Base-by-base conservation (phyloP, 2,797 vertebrate species). In the Toxotes lorentzi region DNA sequence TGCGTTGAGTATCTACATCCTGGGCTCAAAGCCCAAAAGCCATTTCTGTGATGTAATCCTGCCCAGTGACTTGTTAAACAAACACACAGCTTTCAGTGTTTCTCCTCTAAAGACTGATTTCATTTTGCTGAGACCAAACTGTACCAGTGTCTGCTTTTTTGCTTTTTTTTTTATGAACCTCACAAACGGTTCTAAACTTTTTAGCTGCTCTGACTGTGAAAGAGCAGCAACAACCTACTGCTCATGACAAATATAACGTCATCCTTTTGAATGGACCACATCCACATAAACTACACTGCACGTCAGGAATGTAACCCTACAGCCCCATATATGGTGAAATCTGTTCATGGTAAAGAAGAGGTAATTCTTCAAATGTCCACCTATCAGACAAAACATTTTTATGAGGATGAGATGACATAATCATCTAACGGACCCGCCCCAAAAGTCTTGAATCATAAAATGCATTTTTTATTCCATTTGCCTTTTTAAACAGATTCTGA, bases 41-140 rank as follows among this genome's bases (percentile, higher is more conserved):
- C 87, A 83, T 73, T 80, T 54, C 56, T 64, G 67, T 94, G 91
- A 94, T 81, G 84, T 91, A 91, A 94, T 88, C 80, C 78, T 87
- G 64, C 72, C 40, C 61, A 67, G 78, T 89, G 80, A 91, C 88
- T 87, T 81, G 71, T 89, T 84, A 86, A 89, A 83, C 81, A 91
- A 93, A 93, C 88, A 90, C 32, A 82, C 72, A 80, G 66, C 73
- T 80, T 78, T 87, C 56, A 80, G 72, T 72, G 82, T 85, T 88
- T 88, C 85, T 86, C 76, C 75, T 85, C 73, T 73, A 76, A 86
- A 86, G 35, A 38, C 74, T 60, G 48, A 50, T 81, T 76, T 88
- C 61, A 85, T 73, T 86, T 86, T 64, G 72, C 73, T 30, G 60
- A 53, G 47, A 79, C 66, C 70, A 78, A 67, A 83, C 70, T 30